These are phyloP conservation scores for Lepidochitona cinerea DNA, from an alignment of 2,888 invertebrate genomes.

Conservation along the genomic window DNA sequence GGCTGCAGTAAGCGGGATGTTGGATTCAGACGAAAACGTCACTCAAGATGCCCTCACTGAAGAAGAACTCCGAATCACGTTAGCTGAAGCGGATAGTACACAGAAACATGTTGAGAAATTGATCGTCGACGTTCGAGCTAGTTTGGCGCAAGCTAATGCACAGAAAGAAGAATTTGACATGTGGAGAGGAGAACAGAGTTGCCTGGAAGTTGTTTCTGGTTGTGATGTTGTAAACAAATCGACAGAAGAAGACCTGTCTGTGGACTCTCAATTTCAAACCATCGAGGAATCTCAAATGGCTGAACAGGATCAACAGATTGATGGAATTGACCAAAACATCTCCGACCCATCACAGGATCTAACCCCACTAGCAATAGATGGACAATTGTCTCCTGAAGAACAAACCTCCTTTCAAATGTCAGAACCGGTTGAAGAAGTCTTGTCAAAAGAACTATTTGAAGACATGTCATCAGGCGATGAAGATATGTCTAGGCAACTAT, in stretches of 20 bases:
- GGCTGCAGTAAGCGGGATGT: neutral
- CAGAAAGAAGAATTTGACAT: neutral
- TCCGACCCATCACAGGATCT: too few species aligned
- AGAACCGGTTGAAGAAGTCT: neutral
- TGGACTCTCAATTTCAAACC: too few species aligned
- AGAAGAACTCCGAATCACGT: neutral
- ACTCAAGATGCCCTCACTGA: neutral
- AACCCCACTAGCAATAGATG: too few species aligned
- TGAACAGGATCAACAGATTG: too few species aligned
- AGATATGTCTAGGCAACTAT: neutral
- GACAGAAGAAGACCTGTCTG: too few species aligned
- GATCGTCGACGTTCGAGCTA: neutral
- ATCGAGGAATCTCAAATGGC: too few species aligned
- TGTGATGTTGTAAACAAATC: too few species aligned
- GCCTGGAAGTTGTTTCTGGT: neutral
- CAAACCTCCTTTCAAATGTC: too few species aligned
- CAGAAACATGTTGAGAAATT: neutral
- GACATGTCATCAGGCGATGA: neutral
- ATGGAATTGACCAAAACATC: too few species aligned
- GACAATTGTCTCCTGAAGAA: too few species aligned
- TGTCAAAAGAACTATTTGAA: neutral
- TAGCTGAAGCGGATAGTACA: neutral
- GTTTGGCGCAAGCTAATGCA: neutral
- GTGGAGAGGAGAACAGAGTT: neutral
- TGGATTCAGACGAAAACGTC: neutral